Percentiles rank a stretch among this genome's conserved stretches.
phyloP scores from a whole-genome alignment of 2,797 vertebrate genomes.

The Carapus acus region DNA sequence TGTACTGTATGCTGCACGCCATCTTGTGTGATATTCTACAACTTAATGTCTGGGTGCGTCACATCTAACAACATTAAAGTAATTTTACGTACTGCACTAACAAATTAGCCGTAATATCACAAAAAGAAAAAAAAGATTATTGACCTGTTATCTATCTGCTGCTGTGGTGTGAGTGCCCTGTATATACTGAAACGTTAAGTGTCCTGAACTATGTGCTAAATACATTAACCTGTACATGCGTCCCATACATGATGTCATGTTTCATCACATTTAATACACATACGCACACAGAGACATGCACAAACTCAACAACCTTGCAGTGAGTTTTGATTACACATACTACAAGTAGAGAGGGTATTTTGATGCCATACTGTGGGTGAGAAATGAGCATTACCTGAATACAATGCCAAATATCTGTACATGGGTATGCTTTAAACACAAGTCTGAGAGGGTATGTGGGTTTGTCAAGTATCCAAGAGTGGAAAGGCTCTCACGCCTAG shows the following conservation, averaged over 20 bases:
- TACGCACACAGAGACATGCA: too few species aligned
- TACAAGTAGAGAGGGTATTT: neutral
- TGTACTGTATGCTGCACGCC: too few species aligned
- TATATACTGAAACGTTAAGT: neutral
- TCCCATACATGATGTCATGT: neutral
- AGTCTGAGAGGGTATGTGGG: slow-evolving; percentile 5
- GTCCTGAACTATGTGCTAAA: neutral
- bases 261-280: too few species aligned
- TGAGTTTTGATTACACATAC: neutral
- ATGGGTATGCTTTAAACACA: slow-evolving; percentile 8
- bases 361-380: neutral
- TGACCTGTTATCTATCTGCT: neutral
- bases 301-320: neutral
- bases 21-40: too few species aligned
- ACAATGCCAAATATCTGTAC: slow-evolving; percentile 3
- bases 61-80: too few species aligned
- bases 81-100: too few species aligned
- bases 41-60: too few species aligned
- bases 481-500: slow-evolving; percentile 8
- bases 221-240: neutral
- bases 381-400: neutral
- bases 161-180: too few species aligned
- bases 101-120: too few species aligned
- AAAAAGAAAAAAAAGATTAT: accelerated
- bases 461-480: slow-evolving; percentile 6